phyloP scores from a whole-genome alignment of 2,888 invertebrate genomes.

The Strigamia transsilvanica region DNA sequence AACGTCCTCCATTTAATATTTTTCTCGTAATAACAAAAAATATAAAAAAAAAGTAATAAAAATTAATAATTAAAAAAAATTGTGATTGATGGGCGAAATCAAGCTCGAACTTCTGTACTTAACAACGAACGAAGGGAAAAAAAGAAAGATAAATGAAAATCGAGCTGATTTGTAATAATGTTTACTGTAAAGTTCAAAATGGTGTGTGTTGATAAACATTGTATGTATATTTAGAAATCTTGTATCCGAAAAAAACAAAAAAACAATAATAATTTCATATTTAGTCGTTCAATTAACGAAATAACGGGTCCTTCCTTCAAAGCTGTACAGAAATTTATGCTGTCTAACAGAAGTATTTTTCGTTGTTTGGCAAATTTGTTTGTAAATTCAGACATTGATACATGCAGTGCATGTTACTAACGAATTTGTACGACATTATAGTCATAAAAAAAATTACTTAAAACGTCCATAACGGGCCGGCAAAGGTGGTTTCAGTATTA shows the following conservation, averaged over 20 bases:
- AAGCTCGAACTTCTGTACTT: conserved; percentile 25
- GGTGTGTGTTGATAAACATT: conserved; percentile 29
- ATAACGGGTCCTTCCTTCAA: conserved; percentile 45
- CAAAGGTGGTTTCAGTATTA: conserved; percentile 38
- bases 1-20: conserved; percentile 27
- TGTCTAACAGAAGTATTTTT: conserved; percentile 9
- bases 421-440: conserved; percentile 10
- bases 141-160: background rate
- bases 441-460: conserved; percentile 11
- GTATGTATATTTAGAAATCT: conserved; percentile 46
- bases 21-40: background rate
- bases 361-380: background rate
- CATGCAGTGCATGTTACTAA: conserved; percentile 35
- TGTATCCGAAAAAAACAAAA: background rate
- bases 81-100: conserved; percentile 9
- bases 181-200: conserved; percentile 10
- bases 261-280: background rate
- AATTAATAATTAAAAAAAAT: background rate
- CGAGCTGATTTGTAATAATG: background rate
- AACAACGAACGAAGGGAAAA: conserved; percentile 1
- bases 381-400: background rate
- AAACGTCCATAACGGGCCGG: background rate
- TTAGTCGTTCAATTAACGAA: conserved; percentile 12
- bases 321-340: conserved; percentile 51
- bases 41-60: background rate